Conservation (phyloP, 2,797 vertebrate genomes). For the Novumbra hubbsi region DNA sequence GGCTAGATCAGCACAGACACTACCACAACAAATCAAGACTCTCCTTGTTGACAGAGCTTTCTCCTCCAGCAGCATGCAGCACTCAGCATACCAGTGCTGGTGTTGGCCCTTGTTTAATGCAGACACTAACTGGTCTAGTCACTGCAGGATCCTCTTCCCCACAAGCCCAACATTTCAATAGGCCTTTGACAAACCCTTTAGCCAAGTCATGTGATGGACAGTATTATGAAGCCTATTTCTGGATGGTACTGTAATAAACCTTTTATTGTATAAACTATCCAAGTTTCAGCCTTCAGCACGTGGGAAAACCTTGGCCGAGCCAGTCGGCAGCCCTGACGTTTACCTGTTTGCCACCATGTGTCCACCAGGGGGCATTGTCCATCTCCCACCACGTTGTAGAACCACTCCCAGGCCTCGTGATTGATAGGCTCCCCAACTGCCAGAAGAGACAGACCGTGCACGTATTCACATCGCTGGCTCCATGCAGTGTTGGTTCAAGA, state of each 20-base stretch:
- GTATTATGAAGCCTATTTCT: background rate
- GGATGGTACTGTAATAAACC: background rate
- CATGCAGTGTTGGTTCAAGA: background rate
- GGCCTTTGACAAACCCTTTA: background rate
- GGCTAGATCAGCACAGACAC: slow-evolving; percentile 25
- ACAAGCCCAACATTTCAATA: background rate
- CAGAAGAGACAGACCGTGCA: slow-evolving; percentile 18
- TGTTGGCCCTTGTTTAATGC: background rate
- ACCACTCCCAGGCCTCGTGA: slow-evolving; percentile 92
- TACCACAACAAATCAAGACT: slow-evolving; percentile 18
- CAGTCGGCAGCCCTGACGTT: slow-evolving; percentile 30
- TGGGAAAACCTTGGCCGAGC: background rate
- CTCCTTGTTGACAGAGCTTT: background rate
- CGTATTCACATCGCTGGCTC: background rate
- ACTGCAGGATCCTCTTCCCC: background rate
- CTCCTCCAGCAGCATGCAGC: background rate
- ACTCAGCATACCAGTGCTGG: background rate
- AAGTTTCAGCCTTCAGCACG: background rate
- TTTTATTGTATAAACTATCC: background rate
- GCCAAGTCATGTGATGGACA: background rate
- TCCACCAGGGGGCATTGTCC: slow-evolving; percentile 85
- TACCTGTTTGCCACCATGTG: slow-evolving; percentile 98
- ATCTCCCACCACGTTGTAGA: slow-evolving; percentile 86
- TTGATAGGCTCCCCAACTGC: slow-evolving; percentile 94
- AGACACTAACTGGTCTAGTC: background rate